Conservation (phyloP, 1,140 invertebrate genomes). For the Tyrophagus putrescentiae region DNA sequence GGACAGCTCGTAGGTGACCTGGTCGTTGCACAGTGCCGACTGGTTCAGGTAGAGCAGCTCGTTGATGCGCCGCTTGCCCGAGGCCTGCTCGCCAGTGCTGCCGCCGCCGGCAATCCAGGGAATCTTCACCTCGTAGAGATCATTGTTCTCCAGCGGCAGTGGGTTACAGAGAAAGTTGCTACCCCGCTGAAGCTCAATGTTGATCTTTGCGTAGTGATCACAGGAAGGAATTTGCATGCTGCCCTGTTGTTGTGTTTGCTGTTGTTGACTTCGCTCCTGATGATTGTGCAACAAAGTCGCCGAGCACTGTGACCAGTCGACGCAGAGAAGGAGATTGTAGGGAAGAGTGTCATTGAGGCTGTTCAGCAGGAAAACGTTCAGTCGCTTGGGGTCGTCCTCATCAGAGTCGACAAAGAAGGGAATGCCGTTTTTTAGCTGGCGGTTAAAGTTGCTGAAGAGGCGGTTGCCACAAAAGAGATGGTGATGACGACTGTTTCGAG, state of each 20-base stretch:
- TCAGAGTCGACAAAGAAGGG: constrained; percentile 10
- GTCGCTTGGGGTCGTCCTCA: background rate
- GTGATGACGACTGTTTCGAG: too few relatives aligned
- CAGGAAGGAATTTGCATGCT: constrained; percentile 1
- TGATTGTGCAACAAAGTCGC: constrained; percentile 1
- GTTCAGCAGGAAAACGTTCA: background rate
- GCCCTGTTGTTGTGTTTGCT: background rate
- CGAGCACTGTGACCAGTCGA: constrained; percentile 16
- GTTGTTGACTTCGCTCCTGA: background rate
- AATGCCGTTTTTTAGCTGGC: background rate
- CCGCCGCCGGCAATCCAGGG: background rate
- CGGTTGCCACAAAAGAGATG: constrained; percentile 4
- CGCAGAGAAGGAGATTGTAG: constrained; percentile 6
- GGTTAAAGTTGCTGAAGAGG: constrained; percentile 6
- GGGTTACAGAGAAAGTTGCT: background rate
- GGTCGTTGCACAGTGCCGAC: background rate
- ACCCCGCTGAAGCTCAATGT: background rate
- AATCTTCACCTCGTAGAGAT: constrained; percentile 15
- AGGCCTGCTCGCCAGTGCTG: background rate
- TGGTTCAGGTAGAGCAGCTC: constrained; percentile 9
- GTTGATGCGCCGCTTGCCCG: background rate
- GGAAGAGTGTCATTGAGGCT: background rate
- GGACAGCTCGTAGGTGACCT: constrained; percentile 8
- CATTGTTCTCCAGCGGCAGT: background rate
- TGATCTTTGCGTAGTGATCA: constrained; percentile 6